Evolutionary conservation across 2,113 vertebrate genomes (phyloP).

Genomic region (Chaetodon auriga): DNA sequence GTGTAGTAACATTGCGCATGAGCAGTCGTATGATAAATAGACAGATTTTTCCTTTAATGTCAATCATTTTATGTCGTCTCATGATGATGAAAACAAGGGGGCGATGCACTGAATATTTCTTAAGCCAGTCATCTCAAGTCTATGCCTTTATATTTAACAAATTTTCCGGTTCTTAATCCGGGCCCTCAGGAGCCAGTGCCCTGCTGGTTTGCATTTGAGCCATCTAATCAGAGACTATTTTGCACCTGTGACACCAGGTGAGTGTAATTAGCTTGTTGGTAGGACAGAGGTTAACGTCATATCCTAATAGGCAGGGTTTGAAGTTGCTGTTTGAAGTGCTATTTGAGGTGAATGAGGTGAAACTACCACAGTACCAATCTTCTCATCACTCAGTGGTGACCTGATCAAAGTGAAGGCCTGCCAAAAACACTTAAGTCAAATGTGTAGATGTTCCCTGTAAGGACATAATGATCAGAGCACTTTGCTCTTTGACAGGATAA

Average conservation of each 20-base stretch:
- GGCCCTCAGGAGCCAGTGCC: not conserved
- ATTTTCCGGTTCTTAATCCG: conserved; percentile 2
- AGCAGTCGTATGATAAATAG: too few relatives aligned
- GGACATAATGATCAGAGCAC: conserved; percentile 28
- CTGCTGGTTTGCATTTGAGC: conserved; percentile 31
- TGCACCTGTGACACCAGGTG: conserved; percentile 64
- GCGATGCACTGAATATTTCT: not conserved
- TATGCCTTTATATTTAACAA: conserved; percentile 1
- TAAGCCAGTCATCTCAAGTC: conserved; percentile 10
- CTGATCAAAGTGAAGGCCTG: conserved; percentile 58
- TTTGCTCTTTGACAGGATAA: conserved; percentile 38
- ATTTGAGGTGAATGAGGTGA: conserved; percentile 46
- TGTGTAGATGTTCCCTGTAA: conserved; percentile 33
- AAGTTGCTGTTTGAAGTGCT: conserved; percentile 55
- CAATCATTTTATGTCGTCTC: not conserved
- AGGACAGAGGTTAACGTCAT: conserved; percentile 57
- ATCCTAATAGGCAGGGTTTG: conserved; percentile 54
- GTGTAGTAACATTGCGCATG: not conserved
- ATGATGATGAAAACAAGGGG: not conserved
- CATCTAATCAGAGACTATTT: conserved; percentile 16
- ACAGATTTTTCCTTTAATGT: too few relatives aligned
- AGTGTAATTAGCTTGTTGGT: conserved; percentile 30
- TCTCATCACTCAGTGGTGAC: conserved; percentile 53
- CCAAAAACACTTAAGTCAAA: conserved; percentile 47
- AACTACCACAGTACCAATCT: conserved; percentile 41